These are phyloP conservation scores for Tyto alba DNA, from an alignment of 2,113 vertebrate species.

Conservation along the genomic window DNA sequence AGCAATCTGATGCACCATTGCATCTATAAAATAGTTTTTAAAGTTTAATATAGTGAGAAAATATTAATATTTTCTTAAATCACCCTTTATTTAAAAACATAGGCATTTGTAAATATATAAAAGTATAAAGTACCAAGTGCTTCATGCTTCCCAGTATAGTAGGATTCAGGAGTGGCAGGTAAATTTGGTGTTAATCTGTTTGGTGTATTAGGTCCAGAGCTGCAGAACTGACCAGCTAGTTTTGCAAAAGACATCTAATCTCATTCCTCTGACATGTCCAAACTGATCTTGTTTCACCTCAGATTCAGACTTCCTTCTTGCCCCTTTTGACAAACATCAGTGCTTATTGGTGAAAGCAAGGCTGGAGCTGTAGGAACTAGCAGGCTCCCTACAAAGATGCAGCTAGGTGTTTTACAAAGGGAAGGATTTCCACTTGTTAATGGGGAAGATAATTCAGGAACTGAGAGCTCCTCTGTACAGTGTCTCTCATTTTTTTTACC, in stretches of 20 bases:
- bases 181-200: not conserved
- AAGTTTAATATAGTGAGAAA: not conserved
- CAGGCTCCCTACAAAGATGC: not conserved
- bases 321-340: not conserved
- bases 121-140: constrained; percentile 25
- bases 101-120: constrained; percentile 13
- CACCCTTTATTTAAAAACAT: constrained; percentile 28
- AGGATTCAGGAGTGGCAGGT: not conserved
- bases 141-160: not conserved
- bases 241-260: not conserved
- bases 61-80: not conserved
- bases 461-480: not conserved
- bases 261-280: not conserved
- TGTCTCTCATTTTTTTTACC: not conserved
- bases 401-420: not conserved
- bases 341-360: not conserved
- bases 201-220: not conserved
- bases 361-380: not conserved
- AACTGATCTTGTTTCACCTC: not conserved
- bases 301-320: not conserved
- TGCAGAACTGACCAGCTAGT: not conserved
- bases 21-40: not conserved
- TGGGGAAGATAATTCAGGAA: not conserved
- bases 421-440: not conserved
- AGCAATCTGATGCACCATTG: not conserved